phyloP scores from a whole-genome alignment of 2,797 vertebrate genomes.

The Coregonus sp. region DNA sequence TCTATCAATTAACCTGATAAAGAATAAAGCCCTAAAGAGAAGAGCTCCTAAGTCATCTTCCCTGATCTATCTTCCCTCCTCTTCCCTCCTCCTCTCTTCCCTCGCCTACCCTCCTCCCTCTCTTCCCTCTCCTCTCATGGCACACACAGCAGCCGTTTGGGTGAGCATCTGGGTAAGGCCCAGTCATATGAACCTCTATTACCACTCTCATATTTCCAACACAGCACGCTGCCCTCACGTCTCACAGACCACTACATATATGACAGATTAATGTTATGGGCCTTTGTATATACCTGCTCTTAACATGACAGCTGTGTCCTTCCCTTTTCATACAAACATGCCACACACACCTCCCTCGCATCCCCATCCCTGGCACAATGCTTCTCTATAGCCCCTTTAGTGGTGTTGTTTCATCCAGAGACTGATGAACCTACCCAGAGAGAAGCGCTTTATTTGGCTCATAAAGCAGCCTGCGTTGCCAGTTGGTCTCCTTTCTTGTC shows the following conservation, averaged over 20 bases:
- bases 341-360: constrained; percentile 20
- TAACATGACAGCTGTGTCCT: constrained; percentile 70
- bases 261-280: constrained; percentile 50
- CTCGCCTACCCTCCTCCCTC: not conserved
- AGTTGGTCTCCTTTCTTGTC: constrained; percentile 60
- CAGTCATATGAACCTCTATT: constrained; percentile 51
- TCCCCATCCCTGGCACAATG: constrained; percentile 19
- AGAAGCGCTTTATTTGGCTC: constrained; percentile 55
- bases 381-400: not conserved
- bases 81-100: too few relatives aligned
- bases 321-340: constrained; percentile 49
- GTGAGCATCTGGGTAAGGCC: constrained; percentile 58
- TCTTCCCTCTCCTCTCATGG: not conserved
- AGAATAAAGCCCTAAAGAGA: too few relatives aligned
- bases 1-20: too few relatives aligned
- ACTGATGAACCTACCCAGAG: constrained; percentile 41
- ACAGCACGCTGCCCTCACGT: constrained; percentile 8
- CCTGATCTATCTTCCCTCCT: too few relatives aligned
- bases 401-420: constrained; percentile 37
- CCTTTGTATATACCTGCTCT: constrained; percentile 45
- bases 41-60: too few relatives aligned
- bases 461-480: constrained; percentile 39
- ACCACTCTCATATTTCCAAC: constrained; percentile 44
- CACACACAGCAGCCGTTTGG: constrained; percentile 26
- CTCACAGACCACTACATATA: not conserved